These are phyloP conservation scores for Macheiramphus alcinus DNA, from an alignment of 2,113 vertebrate species.

Conservation along the genomic window DNA sequence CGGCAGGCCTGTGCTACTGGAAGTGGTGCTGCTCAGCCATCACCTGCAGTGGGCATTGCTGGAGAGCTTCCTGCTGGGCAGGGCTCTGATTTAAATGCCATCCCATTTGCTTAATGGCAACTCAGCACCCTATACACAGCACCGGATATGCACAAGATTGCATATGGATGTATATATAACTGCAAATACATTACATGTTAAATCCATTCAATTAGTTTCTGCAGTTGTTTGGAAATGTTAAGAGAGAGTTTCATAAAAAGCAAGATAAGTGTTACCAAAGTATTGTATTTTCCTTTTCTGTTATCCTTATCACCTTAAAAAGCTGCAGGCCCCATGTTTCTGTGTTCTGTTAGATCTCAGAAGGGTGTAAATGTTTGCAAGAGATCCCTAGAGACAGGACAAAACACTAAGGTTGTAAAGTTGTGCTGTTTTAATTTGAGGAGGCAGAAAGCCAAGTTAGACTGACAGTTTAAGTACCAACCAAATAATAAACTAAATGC, in stretches of 20 bases:
- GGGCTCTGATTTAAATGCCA: too few species aligned
- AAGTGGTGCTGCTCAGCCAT: background rate
- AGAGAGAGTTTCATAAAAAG: background rate
- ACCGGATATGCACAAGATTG: background rate
- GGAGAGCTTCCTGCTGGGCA: background rate
- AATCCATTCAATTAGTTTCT: background rate
- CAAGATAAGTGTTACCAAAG: background rate
- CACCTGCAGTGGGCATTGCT: background rate
- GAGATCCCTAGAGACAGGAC: background rate
- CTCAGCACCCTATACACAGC: background rate
- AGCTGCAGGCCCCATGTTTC: background rate
- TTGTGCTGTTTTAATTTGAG: conserved; percentile 12
- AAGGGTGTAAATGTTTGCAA: background rate
- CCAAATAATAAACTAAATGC: conserved; percentile 36
- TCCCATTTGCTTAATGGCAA: background rate
- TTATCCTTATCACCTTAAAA: background rate
- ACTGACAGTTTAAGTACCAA: background rate
- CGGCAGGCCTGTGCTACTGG: background rate
- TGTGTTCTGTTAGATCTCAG: background rate
- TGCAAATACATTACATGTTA: background rate
- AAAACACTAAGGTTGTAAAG: background rate
- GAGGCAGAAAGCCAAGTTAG: conserved; percentile 27
- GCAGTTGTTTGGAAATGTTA: background rate
- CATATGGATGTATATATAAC: background rate
- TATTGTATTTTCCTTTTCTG: background rate